Evolutionary conservation across 2,113 vertebrate genomes (phyloP).

Genomic region (Chamaetylas fuelleborni): DNA sequence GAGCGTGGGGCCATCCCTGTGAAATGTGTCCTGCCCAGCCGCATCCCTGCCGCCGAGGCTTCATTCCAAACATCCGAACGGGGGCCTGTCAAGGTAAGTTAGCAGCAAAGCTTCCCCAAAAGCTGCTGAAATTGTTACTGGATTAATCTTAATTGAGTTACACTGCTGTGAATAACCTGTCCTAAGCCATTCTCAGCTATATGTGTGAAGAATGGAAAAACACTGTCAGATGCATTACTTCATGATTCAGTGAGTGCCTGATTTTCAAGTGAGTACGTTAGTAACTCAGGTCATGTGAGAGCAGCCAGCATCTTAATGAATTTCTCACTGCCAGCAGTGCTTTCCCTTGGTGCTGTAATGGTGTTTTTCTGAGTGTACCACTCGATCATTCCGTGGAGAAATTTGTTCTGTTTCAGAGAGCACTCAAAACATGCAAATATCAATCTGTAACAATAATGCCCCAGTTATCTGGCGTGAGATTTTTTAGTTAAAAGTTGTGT

Average conservation of each 20-base stretch:
- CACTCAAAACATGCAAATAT: neutral
- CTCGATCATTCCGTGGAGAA: neutral
- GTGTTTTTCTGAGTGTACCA: neutral
- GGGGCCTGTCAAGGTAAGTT: conserved; percentile 96
- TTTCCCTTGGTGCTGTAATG: conserved; percentile 1
- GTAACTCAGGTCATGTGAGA: conserved; percentile 57
- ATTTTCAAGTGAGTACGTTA: conserved; percentile 69
- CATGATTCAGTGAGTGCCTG: conserved; percentile 72
- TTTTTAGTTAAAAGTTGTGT: neutral
- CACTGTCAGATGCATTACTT: conserved; percentile 72
- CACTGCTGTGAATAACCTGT: conserved; percentile 76
- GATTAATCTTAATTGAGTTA: conserved; percentile 80
- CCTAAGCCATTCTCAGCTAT: conserved; percentile 74
- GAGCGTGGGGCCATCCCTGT: conserved; percentile 97
- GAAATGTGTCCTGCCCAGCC: conserved; percentile 98
- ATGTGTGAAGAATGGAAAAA: conserved; percentile 74
- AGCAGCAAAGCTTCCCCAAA: conserved; percentile 2
- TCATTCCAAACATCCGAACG: conserved; percentile 94
- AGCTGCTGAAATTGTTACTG: conserved; percentile 62
- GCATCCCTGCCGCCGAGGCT: conserved; percentile 93
- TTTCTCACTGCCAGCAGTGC: conserved; percentile 48
- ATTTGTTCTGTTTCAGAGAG: neutral
- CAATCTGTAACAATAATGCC: neutral
- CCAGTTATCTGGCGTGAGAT: neutral
- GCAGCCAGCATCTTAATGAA: conserved; percentile 57